phyloP scores from a whole-genome alignment of 2,888 invertebrate species.

The Synanthedon tipuliformis region DNA sequence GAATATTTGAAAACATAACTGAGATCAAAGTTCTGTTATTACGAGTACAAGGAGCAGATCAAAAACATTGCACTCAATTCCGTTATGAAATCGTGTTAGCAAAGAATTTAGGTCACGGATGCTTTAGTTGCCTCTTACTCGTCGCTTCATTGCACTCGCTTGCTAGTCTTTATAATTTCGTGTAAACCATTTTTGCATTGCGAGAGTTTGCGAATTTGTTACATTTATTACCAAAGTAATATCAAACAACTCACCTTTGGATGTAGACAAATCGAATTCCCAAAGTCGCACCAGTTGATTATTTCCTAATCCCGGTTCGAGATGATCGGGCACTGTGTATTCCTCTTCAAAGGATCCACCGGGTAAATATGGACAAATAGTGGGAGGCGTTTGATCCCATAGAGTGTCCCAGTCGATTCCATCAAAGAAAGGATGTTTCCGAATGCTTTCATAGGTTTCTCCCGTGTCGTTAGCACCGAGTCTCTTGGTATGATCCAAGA shows the following conservation, averaged over 20 bases:
- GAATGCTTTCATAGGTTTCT: slow-evolving; percentile 82
- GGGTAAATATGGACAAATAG: slow-evolving; percentile 84
- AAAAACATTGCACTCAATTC: background rate
- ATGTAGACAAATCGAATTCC: slow-evolving; percentile 75
- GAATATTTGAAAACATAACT: too few species aligned
- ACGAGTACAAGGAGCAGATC: too few species aligned
- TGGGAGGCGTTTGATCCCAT: slow-evolving; percentile 82
- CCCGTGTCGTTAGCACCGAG: slow-evolving; percentile 83
- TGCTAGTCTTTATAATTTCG: slow-evolving; percentile 34
- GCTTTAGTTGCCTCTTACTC: slow-evolving; percentile 52
- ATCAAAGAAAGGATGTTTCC: slow-evolving; percentile 87
- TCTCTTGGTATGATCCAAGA: slow-evolving; percentile 82
- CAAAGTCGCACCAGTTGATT: slow-evolving; percentile 82
- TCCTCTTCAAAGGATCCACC: slow-evolving; percentile 77
- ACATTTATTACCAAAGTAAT: too few species aligned
- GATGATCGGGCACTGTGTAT: slow-evolving; percentile 78
- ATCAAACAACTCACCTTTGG: slow-evolving; percentile 28
- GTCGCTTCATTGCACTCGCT: slow-evolving; percentile 54
- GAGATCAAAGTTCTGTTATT: too few species aligned
- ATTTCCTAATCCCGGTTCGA: slow-evolving; percentile 90
- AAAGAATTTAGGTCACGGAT: slow-evolving; percentile 54
- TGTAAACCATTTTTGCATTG: background rate
- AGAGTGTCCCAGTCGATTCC: slow-evolving; percentile 86
- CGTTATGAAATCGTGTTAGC: background rate
- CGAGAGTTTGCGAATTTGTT: too few species aligned